Conservation (phyloP, 1,140 invertebrate genomes). For the Pseudomyrmex cubaensis region DNA sequence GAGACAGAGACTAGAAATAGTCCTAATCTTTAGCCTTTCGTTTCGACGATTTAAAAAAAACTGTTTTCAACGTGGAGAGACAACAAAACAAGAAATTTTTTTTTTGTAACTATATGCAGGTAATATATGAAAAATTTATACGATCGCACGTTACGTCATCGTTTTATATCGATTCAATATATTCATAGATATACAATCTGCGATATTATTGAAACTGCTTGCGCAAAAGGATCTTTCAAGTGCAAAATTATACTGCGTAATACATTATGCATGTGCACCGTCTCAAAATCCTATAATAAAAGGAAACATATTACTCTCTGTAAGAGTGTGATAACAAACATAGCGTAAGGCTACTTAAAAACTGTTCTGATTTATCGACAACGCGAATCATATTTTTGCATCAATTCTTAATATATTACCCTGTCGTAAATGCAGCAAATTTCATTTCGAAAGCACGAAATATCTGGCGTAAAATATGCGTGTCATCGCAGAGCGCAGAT, state of each 20-base stretch:
- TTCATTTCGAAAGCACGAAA: conserved; percentile 14
- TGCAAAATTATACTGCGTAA: background rate
- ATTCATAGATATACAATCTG: background rate
- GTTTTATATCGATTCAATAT: background rate
- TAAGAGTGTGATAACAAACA: too few species aligned
- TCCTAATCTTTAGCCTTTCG: conserved; percentile 35
- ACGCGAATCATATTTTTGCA: background rate
- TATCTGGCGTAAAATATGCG: conserved; percentile 28
- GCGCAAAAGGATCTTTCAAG: too few species aligned
- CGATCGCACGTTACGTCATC: background rate
- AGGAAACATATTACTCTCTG: conserved; percentile 27
- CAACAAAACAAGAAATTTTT: background rate
- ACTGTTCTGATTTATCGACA: conserved; percentile 28
- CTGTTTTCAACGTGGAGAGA: background rate
- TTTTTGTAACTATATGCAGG: background rate
- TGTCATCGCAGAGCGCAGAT: conserved; percentile 4
- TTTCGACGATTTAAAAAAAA: background rate
- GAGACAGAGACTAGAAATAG: background rate
- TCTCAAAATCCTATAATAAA: background rate
- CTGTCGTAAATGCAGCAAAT: conserved; percentile 7
- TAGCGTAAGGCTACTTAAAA: background rate
- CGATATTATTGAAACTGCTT: too few species aligned
- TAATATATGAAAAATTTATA: conserved; percentile 8
- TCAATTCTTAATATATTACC: conserved; percentile 21
- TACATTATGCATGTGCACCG: background rate